Percentiles rank a stretch among this genome's conserved stretches.
These are phyloP conservation scores for Hippocampus guttulatus DNA, from an alignment of 2,113 vertebrate species.

Conservation along the genomic window DNA sequence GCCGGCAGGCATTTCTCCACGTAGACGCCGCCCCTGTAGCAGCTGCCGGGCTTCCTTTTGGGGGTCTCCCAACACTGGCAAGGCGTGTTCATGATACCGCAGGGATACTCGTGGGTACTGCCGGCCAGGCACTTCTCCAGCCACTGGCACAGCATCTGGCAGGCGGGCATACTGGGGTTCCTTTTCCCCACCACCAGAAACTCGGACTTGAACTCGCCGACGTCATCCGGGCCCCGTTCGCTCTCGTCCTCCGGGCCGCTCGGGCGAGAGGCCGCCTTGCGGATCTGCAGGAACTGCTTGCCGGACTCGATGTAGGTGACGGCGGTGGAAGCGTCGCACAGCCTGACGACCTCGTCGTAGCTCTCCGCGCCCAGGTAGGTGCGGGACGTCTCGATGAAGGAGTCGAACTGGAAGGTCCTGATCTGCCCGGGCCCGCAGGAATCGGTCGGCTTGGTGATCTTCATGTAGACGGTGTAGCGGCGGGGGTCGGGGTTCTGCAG, in stretches of 20 bases:
- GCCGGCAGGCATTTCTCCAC: slow-evolving; percentile 85
- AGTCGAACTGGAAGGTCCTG: slow-evolving; percentile 95
- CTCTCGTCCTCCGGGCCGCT: slow-evolving; percentile 42
- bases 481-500: slow-evolving; percentile 96
- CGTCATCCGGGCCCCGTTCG: slow-evolving; percentile 49
- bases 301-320: slow-evolving; percentile 88
- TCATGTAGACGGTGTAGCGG: slow-evolving; percentile 96
- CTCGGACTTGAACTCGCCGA: slow-evolving; percentile 86
- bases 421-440: slow-evolving; percentile 80
- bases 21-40: slow-evolving; percentile 85
- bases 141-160: slow-evolving; percentile 98
- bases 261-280: slow-evolving; percentile 66
- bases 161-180: slow-evolving; percentile 91
- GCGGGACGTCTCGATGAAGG: slow-evolving; percentile 93
- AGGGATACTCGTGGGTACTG: slow-evolving; percentile 90
- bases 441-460: slow-evolving; percentile 83
- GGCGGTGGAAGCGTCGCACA: slow-evolving; percentile 82
- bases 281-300: slow-evolving; percentile 91
- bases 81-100: slow-evolving; percentile 97
- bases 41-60: slow-evolving; percentile 83
- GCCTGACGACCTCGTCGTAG: slow-evolving; percentile 85
- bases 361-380: slow-evolving; percentile 98
- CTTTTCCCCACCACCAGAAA: slow-evolving; percentile 95
- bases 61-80: slow-evolving; percentile 86
- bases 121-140: slow-evolving; percentile 85